Evolutionary conservation across 2,888 invertebrate genomes (phyloP).

Genomic region (Amiota communis): DNA sequence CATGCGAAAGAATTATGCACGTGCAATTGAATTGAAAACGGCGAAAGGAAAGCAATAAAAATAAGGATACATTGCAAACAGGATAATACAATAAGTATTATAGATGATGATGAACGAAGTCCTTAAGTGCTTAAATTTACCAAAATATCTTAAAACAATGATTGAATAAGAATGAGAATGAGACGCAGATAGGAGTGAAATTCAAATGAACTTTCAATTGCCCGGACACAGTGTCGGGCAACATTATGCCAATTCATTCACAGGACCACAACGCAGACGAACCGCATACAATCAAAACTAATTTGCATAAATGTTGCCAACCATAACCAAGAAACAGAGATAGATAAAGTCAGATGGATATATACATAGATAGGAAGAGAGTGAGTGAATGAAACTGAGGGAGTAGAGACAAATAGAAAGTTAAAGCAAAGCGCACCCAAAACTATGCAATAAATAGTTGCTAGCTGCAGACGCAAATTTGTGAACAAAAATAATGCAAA

Average conservation of each 20-base stretch:
- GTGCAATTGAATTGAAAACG: constrained; percentile 62
- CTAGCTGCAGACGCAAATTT: constrained; percentile 58
- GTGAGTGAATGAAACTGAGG: not conserved
- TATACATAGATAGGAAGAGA: too few species aligned
- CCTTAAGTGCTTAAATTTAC: not conserved
- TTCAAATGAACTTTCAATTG: constrained; percentile 69
- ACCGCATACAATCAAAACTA: constrained; percentile 62
- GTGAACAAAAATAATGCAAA: constrained; percentile 54
- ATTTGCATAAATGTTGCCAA: constrained; percentile 64
- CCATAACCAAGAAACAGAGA: constrained; percentile 11
- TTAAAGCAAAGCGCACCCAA: constrained; percentile 1
- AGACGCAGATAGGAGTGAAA: not conserved
- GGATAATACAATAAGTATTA: constrained; percentile 10
- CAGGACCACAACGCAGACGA: constrained; percentile 13
- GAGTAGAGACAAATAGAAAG: constrained; percentile 37
- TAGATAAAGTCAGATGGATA: constrained; percentile 41
- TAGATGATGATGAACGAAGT: not conserved
- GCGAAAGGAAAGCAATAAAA: constrained; percentile 10
- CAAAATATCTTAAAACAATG: too few species aligned
- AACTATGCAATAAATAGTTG: constrained; percentile 33
- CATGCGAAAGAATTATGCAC: constrained; percentile 62
- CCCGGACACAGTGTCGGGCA: constrained; percentile 30
- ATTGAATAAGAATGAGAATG: too few species aligned
- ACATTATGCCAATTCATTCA: constrained; percentile 10
- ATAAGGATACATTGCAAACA: constrained; percentile 15